A percentile compares a stretch with the other conserved stretches of the same genome.
phyloP scores from a whole-genome alignment of 2,113 vertebrate genomes.

The Arenaria interpres region DNA sequence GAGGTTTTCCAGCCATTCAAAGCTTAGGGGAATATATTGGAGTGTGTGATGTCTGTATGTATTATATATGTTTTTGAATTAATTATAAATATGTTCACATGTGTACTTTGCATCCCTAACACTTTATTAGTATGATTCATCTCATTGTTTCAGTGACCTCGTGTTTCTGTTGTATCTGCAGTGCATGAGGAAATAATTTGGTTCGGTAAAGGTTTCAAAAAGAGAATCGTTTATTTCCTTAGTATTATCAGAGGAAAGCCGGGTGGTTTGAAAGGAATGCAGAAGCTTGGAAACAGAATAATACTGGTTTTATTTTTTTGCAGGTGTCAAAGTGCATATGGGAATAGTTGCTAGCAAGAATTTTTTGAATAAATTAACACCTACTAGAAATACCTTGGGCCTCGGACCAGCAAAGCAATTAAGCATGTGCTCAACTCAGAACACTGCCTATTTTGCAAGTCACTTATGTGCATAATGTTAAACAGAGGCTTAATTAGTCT shows the following conservation, averaged over 20 bases:
- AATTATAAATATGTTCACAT: neutral
- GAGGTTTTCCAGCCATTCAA: neutral
- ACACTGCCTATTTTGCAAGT: neutral
- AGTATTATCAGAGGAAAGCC: constrained; percentile 39
- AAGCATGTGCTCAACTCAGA: constrained; percentile 12
- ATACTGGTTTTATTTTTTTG: constrained; percentile 37
- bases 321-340: constrained; percentile 39
- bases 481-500: constrained; percentile 43
- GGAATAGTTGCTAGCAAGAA: constrained; percentile 42
- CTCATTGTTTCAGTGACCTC: neutral
- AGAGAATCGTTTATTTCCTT: constrained; percentile 24
- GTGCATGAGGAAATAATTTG: constrained; percentile 20
- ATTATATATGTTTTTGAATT: neutral
- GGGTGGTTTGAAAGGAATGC: constrained; percentile 40
- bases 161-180: neutral
- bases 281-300: constrained; percentile 41
- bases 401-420: constrained; percentile 50
- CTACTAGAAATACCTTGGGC: constrained; percentile 39
- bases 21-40: neutral
- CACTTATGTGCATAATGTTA: neutral
- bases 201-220: neutral
- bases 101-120: neutral
- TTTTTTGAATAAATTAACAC: constrained; percentile 58
- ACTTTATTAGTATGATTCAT: neutral
- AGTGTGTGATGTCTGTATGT: neutral